phyloP scores from a whole-genome alignment of 2,797 vertebrate species.

The Cirrhinus mrigala region DNA sequence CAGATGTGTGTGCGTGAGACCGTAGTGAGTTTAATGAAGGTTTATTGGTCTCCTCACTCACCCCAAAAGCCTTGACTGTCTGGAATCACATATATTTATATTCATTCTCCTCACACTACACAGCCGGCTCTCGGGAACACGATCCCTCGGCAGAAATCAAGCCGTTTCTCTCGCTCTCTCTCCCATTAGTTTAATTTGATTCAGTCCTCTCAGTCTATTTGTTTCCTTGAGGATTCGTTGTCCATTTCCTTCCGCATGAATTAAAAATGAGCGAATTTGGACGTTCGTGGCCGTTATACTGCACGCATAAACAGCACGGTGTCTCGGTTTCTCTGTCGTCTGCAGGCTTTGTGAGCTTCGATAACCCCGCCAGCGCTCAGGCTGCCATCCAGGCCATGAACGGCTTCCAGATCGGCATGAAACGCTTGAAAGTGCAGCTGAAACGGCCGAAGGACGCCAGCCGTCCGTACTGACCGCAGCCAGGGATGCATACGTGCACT shows the following conservation, averaged over 20 bases:
- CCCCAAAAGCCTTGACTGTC: constrained; percentile 16
- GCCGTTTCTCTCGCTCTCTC: background rate
- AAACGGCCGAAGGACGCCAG: constrained; percentile 87
- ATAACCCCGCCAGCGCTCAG: constrained; percentile 88
- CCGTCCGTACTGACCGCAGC: constrained; percentile 82
- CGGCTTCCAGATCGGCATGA: constrained; percentile 89
- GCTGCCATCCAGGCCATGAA: constrained; percentile 90
- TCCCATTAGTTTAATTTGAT: constrained; percentile 25
- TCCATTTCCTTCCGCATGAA: constrained; percentile 13
- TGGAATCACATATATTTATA: constrained; percentile 23
- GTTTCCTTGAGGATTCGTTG: constrained; percentile 28
- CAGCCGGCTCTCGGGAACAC: background rate
- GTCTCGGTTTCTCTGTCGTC: background rate
- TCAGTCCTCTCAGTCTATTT: constrained; percentile 18
- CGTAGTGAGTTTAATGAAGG: constrained; percentile 15
- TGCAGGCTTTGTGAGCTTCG: constrained; percentile 89
- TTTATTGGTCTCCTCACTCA: constrained; percentile 34
- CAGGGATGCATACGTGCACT: constrained; percentile 2
- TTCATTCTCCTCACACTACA: constrained; percentile 28
- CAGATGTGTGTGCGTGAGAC: background rate
- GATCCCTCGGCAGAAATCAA: background rate
- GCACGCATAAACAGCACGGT: background rate
- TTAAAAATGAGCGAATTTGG: constrained; percentile 24
- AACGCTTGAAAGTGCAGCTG: constrained; percentile 88
- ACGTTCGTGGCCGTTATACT: background rate